These are phyloP conservation scores for Cheilosia soror DNA, from an alignment of 2,888 invertebrate species.

Conservation along the genomic window DNA sequence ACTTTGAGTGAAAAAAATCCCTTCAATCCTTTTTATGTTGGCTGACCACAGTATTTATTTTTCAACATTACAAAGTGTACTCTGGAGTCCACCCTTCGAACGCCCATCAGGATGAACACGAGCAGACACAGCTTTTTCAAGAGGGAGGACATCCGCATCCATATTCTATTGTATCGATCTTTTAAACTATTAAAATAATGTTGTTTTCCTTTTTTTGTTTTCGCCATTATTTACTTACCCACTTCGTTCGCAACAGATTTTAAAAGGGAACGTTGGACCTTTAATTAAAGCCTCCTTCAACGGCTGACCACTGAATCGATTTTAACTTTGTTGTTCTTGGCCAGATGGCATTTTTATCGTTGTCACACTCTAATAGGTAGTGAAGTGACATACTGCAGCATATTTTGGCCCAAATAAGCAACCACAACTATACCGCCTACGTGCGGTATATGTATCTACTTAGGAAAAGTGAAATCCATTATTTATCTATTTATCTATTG, in stretches of 20 bases:
- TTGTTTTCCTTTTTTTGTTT: background rate
- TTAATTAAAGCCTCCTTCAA: background rate
- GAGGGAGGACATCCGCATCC: slow-evolving; percentile 15
- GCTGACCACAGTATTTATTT: slow-evolving; percentile 60
- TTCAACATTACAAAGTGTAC: slow-evolving; percentile 47
- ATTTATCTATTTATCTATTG: slow-evolving; percentile 65
- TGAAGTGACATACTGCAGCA: background rate
- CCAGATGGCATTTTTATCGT: background rate
- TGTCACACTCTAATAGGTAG: background rate
- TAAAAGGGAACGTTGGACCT: background rate
- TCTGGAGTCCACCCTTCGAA: background rate
- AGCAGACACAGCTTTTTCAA: background rate
- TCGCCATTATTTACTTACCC: background rate
- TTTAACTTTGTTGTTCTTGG: background rate
- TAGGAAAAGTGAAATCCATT: slow-evolving; percentile 63
- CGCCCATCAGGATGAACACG: background rate
- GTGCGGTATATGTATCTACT: slow-evolving; percentile 13
- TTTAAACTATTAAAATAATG: slow-evolving; percentile 3
- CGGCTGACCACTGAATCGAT: background rate
- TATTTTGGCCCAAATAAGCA: background rate
- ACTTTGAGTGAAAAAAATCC: slow-evolving; percentile 55
- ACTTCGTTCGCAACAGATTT: background rate
- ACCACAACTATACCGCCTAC: background rate
- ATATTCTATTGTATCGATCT: slow-evolving; percentile 12
- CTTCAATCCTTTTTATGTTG: slow-evolving; percentile 59